These are phyloP conservation scores for Athetis lepigone DNA, from an alignment of 2,888 invertebrate species.

Conservation along the genomic window DNA sequence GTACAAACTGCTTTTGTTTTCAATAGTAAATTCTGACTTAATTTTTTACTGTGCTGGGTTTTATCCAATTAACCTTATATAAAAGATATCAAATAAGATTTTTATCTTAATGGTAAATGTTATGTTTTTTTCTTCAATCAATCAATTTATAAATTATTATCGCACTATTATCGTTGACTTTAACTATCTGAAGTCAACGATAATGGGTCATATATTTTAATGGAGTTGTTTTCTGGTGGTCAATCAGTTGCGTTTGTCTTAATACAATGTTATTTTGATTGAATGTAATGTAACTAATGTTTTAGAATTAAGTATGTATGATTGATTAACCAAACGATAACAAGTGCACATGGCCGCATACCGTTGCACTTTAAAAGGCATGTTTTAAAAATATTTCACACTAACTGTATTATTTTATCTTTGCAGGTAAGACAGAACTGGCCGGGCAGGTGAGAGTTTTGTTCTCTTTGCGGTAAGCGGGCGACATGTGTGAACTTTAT, in stretches of 20 bases:
- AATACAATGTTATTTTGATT: no score
- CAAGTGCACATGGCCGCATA: slow-evolving; percentile 12
- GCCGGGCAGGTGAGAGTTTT: slow-evolving; percentile 80
- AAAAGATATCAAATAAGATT: slow-evolving; percentile 13
- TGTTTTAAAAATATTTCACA: slow-evolving; percentile 56
- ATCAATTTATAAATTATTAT: background rate
- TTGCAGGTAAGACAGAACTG: slow-evolving; percentile 84
- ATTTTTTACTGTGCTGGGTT: slow-evolving; percentile 18
- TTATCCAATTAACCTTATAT: slow-evolving; percentile 28
- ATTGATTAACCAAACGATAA: slow-evolving; percentile 44
- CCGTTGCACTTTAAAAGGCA: slow-evolving; percentile 27
- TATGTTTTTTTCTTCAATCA: background rate
- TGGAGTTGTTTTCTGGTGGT: slow-evolving; percentile 1
- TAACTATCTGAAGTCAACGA: background rate
- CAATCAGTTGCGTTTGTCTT: background rate
- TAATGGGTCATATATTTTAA: background rate
- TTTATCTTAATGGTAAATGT: background rate
- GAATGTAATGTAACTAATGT: background rate
- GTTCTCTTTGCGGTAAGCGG: slow-evolving; percentile 77
- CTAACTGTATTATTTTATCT: slow-evolving; percentile 79
- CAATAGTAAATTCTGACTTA: slow-evolving; percentile 18
- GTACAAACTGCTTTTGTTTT: slow-evolving; percentile 63
- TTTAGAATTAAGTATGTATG: background rate
- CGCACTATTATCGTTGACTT: background rate
- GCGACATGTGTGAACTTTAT: slow-evolving; percentile 85